Evolutionary conservation across 2,888 invertebrate genomes (phyloP).

Genomic region (Spodoptera picta): DNA sequence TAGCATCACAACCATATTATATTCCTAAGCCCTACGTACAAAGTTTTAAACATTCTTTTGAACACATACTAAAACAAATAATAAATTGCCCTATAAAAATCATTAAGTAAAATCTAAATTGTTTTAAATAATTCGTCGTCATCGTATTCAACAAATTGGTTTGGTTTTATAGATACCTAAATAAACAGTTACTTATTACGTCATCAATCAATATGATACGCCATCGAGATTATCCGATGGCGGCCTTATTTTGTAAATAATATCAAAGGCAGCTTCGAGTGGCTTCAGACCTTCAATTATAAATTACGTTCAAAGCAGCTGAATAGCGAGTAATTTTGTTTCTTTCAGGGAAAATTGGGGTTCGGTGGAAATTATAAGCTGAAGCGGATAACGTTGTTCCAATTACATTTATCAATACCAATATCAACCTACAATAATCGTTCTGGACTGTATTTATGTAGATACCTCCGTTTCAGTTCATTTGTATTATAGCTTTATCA

Average conservation of each 20-base stretch:
- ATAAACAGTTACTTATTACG: conserved; percentile 20
- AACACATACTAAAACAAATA: too few relatives aligned
- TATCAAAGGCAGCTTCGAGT: conserved; percentile 61
- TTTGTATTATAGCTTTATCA: too few relatives aligned
- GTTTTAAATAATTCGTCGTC: too few relatives aligned
- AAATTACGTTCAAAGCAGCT: conserved; percentile 65
- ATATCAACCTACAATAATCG: too few relatives aligned
- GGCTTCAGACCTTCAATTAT: conserved; percentile 65
- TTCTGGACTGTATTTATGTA: too few relatives aligned
- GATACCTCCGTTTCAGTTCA: too few relatives aligned
- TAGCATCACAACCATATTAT: too few relatives aligned
- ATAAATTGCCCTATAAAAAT: too few relatives aligned
- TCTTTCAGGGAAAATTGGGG: conserved; percentile 57
- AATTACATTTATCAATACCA: neutral
- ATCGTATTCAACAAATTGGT: neutral
- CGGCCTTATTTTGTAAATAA: conserved; percentile 44
- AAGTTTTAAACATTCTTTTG: too few relatives aligned
- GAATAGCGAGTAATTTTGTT: conserved; percentile 68
- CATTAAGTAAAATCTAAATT: too few relatives aligned
- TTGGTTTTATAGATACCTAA: conserved; percentile 3
- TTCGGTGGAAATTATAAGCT: conserved; percentile 21
- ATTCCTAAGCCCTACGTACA: too few relatives aligned
- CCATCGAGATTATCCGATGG: conserved; percentile 38
- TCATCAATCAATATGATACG: conserved; percentile 27
- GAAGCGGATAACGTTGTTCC: neutral